Evolutionary conservation across 2,113 vertebrate species (phyloP).

Genomic region (Merops nubicus): DNA sequence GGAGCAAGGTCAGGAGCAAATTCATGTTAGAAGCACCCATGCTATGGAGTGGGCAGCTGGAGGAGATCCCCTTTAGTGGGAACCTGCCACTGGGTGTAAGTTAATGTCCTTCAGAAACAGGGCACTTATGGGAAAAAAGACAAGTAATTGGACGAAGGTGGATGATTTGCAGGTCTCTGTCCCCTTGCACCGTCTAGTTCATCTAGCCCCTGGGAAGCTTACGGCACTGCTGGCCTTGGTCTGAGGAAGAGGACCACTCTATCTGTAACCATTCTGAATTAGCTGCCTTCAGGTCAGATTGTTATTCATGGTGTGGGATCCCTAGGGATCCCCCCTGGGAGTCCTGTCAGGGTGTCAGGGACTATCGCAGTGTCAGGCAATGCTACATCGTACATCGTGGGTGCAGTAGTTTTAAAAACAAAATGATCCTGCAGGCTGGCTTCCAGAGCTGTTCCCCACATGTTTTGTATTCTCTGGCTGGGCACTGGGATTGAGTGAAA

Average conservation of each 20-base stretch:
- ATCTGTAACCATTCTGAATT: background rate
- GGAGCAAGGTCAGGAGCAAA: background rate
- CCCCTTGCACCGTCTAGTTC: background rate
- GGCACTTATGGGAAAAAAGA: rapidly evolving
- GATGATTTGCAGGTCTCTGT: background rate
- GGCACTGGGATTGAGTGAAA: background rate
- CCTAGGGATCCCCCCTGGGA: background rate
- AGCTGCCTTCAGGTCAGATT: background rate
- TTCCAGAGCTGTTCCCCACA: background rate
- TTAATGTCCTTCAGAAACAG: background rate
- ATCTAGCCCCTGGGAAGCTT: background rate
- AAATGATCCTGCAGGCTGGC: background rate
- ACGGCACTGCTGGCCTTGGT: rapidly evolving
- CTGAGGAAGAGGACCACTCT: background rate
- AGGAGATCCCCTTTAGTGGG: background rate
- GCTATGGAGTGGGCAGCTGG: background rate
- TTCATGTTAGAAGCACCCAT: background rate
- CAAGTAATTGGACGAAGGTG: background rate
- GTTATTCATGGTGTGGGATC: background rate
- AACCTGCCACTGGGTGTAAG: background rate
- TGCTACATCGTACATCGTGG: rapidly evolving
- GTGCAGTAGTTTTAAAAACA: background rate
- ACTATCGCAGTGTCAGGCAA: rapidly evolving
- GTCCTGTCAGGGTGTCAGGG: rapidly evolving
- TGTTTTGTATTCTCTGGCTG: background rate